Percentiles rank a stretch among this genome's conserved stretches.
Evolutionary conservation across 2,888 invertebrate genomes (phyloP).

Genomic region (Drosophila parthenogenetica): DNA sequence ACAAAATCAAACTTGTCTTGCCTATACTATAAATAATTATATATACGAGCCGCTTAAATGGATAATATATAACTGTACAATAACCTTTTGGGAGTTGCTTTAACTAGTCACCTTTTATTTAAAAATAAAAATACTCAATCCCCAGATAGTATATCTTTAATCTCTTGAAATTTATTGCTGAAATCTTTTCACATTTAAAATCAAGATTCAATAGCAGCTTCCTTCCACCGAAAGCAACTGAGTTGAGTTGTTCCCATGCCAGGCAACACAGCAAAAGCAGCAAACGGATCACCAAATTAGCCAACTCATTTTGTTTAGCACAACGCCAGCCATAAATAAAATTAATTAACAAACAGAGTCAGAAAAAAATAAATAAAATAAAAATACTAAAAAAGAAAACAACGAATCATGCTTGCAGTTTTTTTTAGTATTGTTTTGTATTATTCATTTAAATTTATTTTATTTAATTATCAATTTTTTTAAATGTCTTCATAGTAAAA

Average conservation of each 20-base stretch:
- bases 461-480: conserved; percentile 71
- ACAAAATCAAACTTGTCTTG: conserved; percentile 1
- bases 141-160: conserved; percentile 35
- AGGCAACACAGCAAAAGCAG: conserved; percentile 13
- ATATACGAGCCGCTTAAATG: not conserved
- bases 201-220: conserved; percentile 46
- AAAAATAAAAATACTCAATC: conserved; percentile 18
- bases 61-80: conserved; percentile 32
- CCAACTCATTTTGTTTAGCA: conserved; percentile 64
- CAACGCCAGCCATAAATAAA: conserved; percentile 69
- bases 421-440: conserved; percentile 13
- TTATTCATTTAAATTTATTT: conserved; percentile 57
- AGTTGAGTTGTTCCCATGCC: conserved; percentile 58
- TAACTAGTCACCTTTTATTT: conserved; percentile 29
- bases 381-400: conserved; percentile 17
- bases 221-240: conserved; percentile 36
- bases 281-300: conserved; percentile 65
- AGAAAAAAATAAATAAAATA: conserved; percentile 25
- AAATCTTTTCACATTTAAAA: conserved; percentile 54
- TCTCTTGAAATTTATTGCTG: conserved; percentile 56
- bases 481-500: conserved; percentile 76
- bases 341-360: conserved; percentile 53
- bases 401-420: conserved; percentile 52
- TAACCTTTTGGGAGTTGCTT: conserved; percentile 21
- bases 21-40: conserved; percentile 5